These are phyloP conservation scores for Carabus problematicus DNA, from an alignment of 2,888 invertebrate genomes.

Conservation along the genomic window DNA sequence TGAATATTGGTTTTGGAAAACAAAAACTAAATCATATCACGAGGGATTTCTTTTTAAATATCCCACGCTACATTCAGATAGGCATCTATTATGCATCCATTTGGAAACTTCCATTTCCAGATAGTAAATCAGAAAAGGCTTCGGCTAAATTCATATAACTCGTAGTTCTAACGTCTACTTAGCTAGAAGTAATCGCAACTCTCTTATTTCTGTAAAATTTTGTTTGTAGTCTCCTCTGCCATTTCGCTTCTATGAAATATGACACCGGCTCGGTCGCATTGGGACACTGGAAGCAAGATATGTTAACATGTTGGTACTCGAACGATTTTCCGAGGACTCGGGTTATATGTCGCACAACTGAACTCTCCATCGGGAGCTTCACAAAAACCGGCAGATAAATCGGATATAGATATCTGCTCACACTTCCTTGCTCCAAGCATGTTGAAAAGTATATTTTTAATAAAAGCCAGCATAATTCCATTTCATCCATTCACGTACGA, in stretches of 20 bases:
- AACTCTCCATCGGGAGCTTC: background rate
- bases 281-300: constrained; percentile 3
- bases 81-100: no score
- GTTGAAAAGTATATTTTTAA: background rate
- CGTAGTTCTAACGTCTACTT: no score
- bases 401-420: constrained; percentile 9
- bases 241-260: constrained; percentile 15
- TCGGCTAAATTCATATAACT: no score
- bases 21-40: no score
- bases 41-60: no score
- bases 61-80: no score
- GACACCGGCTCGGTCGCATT: constrained; percentile 1
- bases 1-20: no score
- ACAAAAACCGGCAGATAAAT: constrained; percentile 10
- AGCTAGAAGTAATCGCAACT: background rate
- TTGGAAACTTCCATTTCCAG: no score
- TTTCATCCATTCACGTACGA: no score
- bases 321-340: constrained; percentile 1
- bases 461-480: constrained; percentile 4
- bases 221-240: background rate
- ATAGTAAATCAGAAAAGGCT: no score
- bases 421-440: background rate
- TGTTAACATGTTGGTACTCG: background rate
- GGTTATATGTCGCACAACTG: background rate
- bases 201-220: constrained; percentile 6